These are phyloP conservation scores for Chrysaora quinquecirrha DNA, from an alignment of 30 jellyfish, hydroid and myxozoan species.

Conservation along the genomic window DNA sequence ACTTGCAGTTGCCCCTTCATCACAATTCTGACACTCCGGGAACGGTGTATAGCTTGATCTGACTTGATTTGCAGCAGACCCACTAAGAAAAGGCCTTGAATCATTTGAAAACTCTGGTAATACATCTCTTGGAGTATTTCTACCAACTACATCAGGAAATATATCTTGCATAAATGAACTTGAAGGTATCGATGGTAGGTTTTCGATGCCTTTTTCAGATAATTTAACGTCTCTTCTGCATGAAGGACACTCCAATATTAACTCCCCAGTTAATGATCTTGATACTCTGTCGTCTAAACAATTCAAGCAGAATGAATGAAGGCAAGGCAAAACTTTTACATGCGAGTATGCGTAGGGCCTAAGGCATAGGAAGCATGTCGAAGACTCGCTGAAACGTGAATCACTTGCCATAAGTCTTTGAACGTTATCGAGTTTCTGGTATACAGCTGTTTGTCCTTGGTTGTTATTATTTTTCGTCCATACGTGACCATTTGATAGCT, in stretches of 20 bases:
- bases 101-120: conserved; percentile 37
- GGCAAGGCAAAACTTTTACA: conserved; percentile 92
- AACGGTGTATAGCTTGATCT: conserved; percentile 55
- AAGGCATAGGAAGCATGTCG: conserved; percentile 69
- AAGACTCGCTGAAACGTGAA: conserved; percentile 67
- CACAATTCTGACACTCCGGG: conserved; percentile 89
- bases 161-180: conserved; percentile 93
- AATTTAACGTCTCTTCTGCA: conserved; percentile 91
- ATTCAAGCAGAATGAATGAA: conserved; percentile 87
- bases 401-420: conserved; percentile 60
- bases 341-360: conserved; percentile 73
- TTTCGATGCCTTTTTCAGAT: conserved; percentile 82
- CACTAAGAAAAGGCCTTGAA: conserved; percentile 33
- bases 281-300: conserved; percentile 85
- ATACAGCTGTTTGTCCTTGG: conserved; percentile 17
- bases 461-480: neutral
- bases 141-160: conserved; percentile 91
- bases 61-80: conserved; percentile 10
- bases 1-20: conserved; percentile 84
- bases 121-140: conserved; percentile 59
- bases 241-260: conserved; percentile 83
- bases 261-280: conserved; percentile 75
- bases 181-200: conserved; percentile 88
- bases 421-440: conserved; percentile 43
- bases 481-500: conserved; percentile 42